phyloP scores from a whole-genome alignment of 2,113 vertebrate genomes.

The Toxostoma redivivum region DNA sequence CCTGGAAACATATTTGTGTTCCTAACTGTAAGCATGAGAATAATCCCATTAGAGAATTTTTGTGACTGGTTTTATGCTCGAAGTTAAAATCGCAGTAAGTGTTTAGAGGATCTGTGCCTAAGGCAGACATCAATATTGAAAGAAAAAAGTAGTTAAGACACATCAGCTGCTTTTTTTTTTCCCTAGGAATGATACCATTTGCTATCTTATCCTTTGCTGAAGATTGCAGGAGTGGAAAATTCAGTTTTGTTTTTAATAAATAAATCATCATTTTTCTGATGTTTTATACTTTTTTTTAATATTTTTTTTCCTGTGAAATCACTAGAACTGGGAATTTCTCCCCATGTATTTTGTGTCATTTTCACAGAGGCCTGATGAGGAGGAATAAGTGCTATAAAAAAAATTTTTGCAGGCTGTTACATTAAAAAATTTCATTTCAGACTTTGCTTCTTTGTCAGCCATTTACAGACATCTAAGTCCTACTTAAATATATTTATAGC shows the following conservation, averaged over 20 bases:
- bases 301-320: background rate
- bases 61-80: background rate
- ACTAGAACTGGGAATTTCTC: background rate
- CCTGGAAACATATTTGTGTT: constrained; percentile 7
- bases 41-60: constrained; percentile 17
- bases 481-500: constrained; percentile 6
- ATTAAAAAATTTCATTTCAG: background rate
- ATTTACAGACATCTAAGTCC: background rate
- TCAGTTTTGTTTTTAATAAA: constrained; percentile 13
- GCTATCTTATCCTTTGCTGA: background rate
- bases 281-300: background rate
- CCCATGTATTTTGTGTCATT: background rate
- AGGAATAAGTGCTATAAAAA: background rate
- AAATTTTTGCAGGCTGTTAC: background rate
- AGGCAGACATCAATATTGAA: background rate
- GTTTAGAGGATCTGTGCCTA: constrained; percentile 1
- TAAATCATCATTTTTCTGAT: background rate
- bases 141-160: background rate
- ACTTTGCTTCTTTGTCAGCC: background rate
- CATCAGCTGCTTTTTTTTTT: background rate
- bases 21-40: constrained; percentile 4
- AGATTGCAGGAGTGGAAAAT: background rate
- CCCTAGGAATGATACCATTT: background rate
- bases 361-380: background rate
- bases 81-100: background rate